phyloP scores from a whole-genome alignment of 23 tunicate genomes.

The Oikopleura vanhoeffeni region DNA sequence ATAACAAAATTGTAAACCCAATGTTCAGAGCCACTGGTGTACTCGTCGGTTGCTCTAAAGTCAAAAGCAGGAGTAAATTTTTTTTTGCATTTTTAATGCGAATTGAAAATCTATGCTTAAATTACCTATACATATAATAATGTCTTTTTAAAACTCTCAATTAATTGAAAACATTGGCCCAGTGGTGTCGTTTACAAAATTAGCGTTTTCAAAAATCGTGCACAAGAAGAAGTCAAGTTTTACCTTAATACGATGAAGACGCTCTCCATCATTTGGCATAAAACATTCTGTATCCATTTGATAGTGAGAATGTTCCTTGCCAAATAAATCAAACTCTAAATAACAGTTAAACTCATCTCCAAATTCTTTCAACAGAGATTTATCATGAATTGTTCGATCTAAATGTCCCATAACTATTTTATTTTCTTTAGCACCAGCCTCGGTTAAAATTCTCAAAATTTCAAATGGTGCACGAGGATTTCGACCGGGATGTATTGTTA shows the following conservation, averaged over 20 bases:
- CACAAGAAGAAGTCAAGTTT: too few species aligned
- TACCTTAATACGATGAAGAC: background rate
- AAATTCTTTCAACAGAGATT: constrained; percentile 12
- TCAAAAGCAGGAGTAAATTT: too few species aligned
- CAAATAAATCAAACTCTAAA: background rate
- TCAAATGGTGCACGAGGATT: background rate
- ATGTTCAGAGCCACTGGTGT: too few species aligned
- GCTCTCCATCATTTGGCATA: constrained; percentile 3
- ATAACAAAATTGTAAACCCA: too few species aligned
- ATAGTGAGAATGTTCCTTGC: background rate
- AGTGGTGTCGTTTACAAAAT: too few species aligned
- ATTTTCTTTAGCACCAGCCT: background rate
- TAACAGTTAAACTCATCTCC: constrained; percentile 70
- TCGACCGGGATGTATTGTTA: constrained; percentile 3
- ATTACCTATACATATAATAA: too few species aligned
- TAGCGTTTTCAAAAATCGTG: too few species aligned
- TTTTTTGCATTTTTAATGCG: too few species aligned
- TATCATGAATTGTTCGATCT: constrained; percentile 2
- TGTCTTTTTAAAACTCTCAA: too few species aligned
- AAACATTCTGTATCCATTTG: background rate
- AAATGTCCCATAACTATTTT: background rate
- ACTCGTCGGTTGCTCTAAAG: too few species aligned
- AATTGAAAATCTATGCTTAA: too few species aligned
- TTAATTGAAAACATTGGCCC: too few species aligned
- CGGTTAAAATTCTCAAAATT: background rate